Evolutionary conservation across 2,797 vertebrate species (phyloP), one percentile per base, ranked within the genome.

Genomic region (Myioborus melanocephalus): DNA sequence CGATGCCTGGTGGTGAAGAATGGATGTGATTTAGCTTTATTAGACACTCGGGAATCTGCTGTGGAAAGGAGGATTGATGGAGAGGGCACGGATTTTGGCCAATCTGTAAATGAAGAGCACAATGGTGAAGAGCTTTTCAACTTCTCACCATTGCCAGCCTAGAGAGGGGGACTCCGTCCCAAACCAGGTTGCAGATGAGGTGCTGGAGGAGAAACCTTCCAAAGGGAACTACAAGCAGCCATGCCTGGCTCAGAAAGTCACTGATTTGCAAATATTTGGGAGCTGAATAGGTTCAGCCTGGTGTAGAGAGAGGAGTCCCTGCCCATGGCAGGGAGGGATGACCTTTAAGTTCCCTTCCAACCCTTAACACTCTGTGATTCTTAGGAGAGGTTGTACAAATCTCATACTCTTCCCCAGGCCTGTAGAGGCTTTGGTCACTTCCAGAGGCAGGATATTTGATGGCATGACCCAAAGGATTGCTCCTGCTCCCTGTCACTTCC

Each of bases 21-120:
- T 86, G 79, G 91, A 53, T 90, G 85, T 59, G 59, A 86, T 91
- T 95, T 92, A 91, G 22, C 53, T 86, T 96, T 70, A 83, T 83
- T 41, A 49, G 84, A 4, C 82, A 28, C 55, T 49, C 5, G 30
- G 80, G 94, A 53, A 43, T 78, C 63, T 49, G 63, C 61, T 83
- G 93, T 59, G 61, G 94, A 96, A 92, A 94, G 59, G 44, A 90
- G 35, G 72, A 83, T 86, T 95, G 85, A 93, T 86, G 82, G 68
- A 50, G 34, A 93, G 69, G 94, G 87, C 84, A 92, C 3, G 22
- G 11, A 18, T 89, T 94, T 68, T 5, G 8, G 84, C 39, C 87
- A 69, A 14, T 37, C 53, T 78, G 55, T 59, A 37, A 81, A 59
- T 7, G 76, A 88, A 43, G 14, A 78, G 32, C 2, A 2, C 16